phyloP scores from a whole-genome alignment of 2,888 invertebrate genomes.

The Keiferia lycopersicella region DNA sequence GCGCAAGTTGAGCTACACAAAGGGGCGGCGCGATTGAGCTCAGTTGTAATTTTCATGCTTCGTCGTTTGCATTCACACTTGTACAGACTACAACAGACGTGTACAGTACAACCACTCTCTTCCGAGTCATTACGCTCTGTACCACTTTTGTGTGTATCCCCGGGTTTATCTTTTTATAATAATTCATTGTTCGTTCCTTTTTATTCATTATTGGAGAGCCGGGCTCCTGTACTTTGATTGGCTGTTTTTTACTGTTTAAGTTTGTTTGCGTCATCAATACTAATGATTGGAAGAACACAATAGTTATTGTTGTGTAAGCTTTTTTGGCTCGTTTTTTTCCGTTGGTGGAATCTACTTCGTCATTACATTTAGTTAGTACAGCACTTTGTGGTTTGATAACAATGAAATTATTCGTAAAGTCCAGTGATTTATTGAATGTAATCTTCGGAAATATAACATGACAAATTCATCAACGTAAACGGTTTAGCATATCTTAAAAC shows the following conservation, averaged over 20 bases:
- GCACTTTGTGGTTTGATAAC: slow-evolving; percentile 51
- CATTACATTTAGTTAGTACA: slow-evolving; percentile 76
- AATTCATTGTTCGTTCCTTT: slow-evolving; percentile 66
- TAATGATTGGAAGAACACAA: slow-evolving; percentile 79
- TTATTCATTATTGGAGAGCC: slow-evolving; percentile 44
- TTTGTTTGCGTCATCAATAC: slow-evolving; percentile 78
- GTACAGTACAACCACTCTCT: slow-evolving; percentile 56
- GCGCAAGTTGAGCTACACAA: slow-evolving; percentile 61
- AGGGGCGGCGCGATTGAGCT: slow-evolving; percentile 73
- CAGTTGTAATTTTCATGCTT: slow-evolving; percentile 76
- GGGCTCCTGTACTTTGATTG: slow-evolving; percentile 65
- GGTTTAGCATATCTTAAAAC: slow-evolving; percentile 1
- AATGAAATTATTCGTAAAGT: slow-evolving; percentile 61
- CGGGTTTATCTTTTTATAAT: slow-evolving; percentile 61
- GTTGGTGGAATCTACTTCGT: slow-evolving; percentile 64
- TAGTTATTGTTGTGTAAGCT: slow-evolving; percentile 71
- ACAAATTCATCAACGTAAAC: not conserved
- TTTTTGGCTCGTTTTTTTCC: slow-evolving; percentile 54
- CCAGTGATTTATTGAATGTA: slow-evolving; percentile 39
- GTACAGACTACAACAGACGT: slow-evolving; percentile 57
- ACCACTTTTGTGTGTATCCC: slow-evolving; percentile 66
- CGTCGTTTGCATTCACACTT: slow-evolving; percentile 72
- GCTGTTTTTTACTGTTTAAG: slow-evolving; percentile 71
- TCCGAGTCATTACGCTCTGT: slow-evolving; percentile 78
- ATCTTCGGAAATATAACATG: not conserved